Evolutionary conservation across 2,888 invertebrate genomes (phyloP), one percentile per base, ranked within the genome.

Genomic region (Cheilosia vulpina): DNA sequence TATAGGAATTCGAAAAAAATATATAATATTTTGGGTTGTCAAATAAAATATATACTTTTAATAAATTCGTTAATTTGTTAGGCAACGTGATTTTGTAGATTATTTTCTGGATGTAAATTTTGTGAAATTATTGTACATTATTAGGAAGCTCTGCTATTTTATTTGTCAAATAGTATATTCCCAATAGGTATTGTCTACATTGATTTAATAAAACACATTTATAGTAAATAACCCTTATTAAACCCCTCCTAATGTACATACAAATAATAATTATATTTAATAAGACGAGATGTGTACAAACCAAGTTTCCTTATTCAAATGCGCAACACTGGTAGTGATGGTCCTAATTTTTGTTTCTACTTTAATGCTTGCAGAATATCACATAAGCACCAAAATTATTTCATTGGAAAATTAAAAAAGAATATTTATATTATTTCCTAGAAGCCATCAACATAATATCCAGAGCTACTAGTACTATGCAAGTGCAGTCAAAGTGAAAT

Each of bases 171-270:
- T 43, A 72, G 19, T 53, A 31, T 53, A 27, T 53, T 50, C 7
- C 43, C 31, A 0, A 31, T 31, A 9, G 31, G 31, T 31, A 31
- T 9, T 31, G 62, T 27, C n/a, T 38, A 31, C 38, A 1, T 57
- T 45, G 53, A 13, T 31, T 31, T 1, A 15, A 65, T 38, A 21
- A 38, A 53, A 75, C 15, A 27, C 52, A 55, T 13, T 6, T 58
- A 57, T 50, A 60, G 71, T 83, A 73, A 57, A 68, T 62, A 83
- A 62, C 83, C 83, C 83, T 83, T 83, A 83, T 83, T 55, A 83
- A 83, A 57, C 83, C 83, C 83, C 83, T 83, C 83, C 83, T 83
- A 52, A 69, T 82, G 77, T 82, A 83, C 27, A 73, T 78, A 73
- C 21, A 38, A 17, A 50, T 27, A 57, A 63, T 15, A 47, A 34